Conservation (phyloP, 1,140 invertebrate species). For the Brachionus angularis region DNA sequence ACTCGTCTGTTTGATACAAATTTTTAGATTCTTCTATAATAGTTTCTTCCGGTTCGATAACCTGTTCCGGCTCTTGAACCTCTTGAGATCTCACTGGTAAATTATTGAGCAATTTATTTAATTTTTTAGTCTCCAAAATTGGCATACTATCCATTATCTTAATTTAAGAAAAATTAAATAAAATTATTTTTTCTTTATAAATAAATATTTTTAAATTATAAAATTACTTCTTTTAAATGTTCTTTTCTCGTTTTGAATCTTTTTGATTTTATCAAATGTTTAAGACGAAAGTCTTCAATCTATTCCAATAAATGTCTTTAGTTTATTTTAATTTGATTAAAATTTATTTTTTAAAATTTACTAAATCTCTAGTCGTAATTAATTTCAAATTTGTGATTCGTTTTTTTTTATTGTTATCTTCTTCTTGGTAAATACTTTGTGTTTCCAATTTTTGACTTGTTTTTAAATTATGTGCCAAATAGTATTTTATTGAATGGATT, state of each 20-base stretch:
- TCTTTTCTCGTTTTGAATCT: conserved; percentile 22
- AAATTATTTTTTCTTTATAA: too few relatives aligned
- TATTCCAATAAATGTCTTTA: neutral
- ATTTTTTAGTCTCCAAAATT: conserved; percentile 30
- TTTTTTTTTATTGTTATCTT: neutral
- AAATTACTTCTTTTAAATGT: conserved; percentile 30
- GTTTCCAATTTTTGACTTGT: neutral
- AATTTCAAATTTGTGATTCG: neutral
- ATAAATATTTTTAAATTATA: neutral
- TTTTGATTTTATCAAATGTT: conserved; percentile 10
- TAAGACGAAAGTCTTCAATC: conserved; percentile 28
- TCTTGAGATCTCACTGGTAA: neutral
- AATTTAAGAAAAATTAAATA: neutral
- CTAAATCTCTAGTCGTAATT: conserved; percentile 27
- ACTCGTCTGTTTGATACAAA: too few relatives aligned
- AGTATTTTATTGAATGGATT: conserved; percentile 20
- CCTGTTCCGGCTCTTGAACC: neutral
- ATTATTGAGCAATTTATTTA: conserved; percentile 1
- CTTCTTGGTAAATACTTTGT: neutral
- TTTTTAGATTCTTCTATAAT: too few relatives aligned
- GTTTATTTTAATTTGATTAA: too few relatives aligned
- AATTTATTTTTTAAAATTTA: conserved; percentile 12
- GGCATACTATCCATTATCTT: conserved; percentile 38
- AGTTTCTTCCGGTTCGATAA: neutral
- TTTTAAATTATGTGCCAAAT: conserved; percentile 28